Evolutionary conservation across 2,888 invertebrate species (phyloP).

Genomic region (Leucozona laternaria): DNA sequence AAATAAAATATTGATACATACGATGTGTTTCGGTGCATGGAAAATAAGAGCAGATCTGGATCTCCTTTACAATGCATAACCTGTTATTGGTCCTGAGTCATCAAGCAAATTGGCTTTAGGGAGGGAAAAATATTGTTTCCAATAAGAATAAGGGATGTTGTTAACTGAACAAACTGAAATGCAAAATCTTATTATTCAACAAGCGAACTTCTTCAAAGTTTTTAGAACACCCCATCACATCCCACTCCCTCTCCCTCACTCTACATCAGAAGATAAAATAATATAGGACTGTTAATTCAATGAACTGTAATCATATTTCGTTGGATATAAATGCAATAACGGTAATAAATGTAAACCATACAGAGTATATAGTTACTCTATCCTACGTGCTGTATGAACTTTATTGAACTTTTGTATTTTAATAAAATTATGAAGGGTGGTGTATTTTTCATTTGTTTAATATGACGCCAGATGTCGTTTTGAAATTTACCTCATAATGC

Average conservation of each 20-base stretch:
- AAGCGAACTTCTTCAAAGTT: conserved; percentile 57
- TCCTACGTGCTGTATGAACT: neutral
- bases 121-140: conserved; percentile 4
- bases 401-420: conserved; percentile 42
- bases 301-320: conserved; percentile 74
- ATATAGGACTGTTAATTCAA: conserved; percentile 62
- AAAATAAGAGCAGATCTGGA: conserved; percentile 23
- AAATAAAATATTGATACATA: conserved; percentile 73
- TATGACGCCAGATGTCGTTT: conserved; percentile 72
- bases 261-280: neutral
- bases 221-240: conserved; percentile 4
- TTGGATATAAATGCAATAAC: conserved; percentile 58
- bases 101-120: conserved; percentile 70
- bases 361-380: conserved; percentile 18
- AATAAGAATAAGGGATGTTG: conserved; percentile 21
- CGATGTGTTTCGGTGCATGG: conserved; percentile 43
- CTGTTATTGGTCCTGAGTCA: conserved; percentile 55
- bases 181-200: conserved; percentile 74
- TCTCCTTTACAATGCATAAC: conserved; percentile 64
- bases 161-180: conserved; percentile 48
- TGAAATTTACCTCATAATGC: conserved; percentile 14
- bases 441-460: conserved; percentile 64
- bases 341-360: conserved; percentile 64
- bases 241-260: neutral
- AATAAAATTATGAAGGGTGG: conserved; percentile 64